phyloP scores from a whole-genome alignment of 2,113 vertebrate genomes.

The Callocephalon fimbriatum region DNA sequence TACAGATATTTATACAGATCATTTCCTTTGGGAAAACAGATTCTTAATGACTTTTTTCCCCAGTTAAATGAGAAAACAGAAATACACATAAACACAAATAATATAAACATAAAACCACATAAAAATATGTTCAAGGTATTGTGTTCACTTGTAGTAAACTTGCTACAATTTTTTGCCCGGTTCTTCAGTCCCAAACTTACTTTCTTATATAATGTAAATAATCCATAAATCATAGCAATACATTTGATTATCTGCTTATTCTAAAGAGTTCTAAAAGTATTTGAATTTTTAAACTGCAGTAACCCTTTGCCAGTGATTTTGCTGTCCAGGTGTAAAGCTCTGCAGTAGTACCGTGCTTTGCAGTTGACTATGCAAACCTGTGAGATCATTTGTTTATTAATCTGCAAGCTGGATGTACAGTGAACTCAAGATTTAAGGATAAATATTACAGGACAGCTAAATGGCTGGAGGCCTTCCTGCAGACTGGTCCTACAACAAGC shows the following conservation, averaged over 20 bases:
- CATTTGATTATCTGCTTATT: neutral
- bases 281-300: neutral
- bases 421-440: neutral
- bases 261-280: neutral
- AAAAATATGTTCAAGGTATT: neutral
- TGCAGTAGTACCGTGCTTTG: neutral
- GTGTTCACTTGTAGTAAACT: neutral
- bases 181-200: neutral
- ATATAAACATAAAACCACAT: neutral
- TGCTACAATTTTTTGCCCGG: neutral
- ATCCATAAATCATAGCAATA: neutral
- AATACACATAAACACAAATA: neutral
- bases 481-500: neutral
- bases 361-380: neutral
- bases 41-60: neutral
- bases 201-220: neutral
- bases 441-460: neutral
- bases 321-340: neutral
- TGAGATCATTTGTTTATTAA: neutral
- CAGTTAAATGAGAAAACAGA: neutral
- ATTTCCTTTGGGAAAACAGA: neutral
- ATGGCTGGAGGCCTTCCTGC: neutral
- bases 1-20: neutral
- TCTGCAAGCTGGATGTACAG: neutral
- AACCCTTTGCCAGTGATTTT: neutral